These are phyloP conservation scores for Sclerurus mexicanus DNA, from an alignment of 2,113 vertebrate genomes.

Conservation along the genomic window DNA sequence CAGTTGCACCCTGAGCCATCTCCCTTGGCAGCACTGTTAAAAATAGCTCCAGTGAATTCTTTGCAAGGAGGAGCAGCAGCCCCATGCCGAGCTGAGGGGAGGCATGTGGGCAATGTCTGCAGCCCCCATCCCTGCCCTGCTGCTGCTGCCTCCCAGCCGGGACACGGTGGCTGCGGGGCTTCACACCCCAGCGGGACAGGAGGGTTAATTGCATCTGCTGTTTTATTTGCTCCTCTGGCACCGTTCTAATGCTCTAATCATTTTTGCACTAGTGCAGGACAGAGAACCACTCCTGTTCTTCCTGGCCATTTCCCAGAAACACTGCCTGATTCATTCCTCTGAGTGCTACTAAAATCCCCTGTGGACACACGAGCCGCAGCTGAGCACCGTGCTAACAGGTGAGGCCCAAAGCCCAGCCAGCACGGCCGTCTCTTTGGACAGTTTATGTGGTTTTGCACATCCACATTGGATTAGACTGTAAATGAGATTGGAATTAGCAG, in stretches of 20 bases:
- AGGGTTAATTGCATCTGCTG: background rate
- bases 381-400: slow-evolving; percentile 19
- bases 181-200: background rate
- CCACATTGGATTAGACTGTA: slow-evolving; percentile 47
- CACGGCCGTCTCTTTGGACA: background rate
- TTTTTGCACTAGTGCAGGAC: background rate
- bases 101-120: background rate
- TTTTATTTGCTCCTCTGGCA: background rate
- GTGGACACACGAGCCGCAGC: background rate
- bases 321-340: background rate
- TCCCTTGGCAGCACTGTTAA: slow-evolving; percentile 22
- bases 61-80: background rate
- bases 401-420: background rate
- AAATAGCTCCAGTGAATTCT: slow-evolving; percentile 61
- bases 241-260: background rate
- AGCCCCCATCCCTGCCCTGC: background rate
- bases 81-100: background rate
- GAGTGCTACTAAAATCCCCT: background rate
- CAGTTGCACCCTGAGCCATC: slow-evolving; percentile 7
- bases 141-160: background rate
- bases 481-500: slow-evolving; percentile 57
- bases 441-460: slow-evolving; percentile 12
- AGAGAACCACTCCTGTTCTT: background rate
- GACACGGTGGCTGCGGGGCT: background rate
- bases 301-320: slow-evolving; percentile 7